These are phyloP conservation scores for Hecatera dysodea DNA, from an alignment of 2,888 invertebrate species.

Conservation along the genomic window DNA sequence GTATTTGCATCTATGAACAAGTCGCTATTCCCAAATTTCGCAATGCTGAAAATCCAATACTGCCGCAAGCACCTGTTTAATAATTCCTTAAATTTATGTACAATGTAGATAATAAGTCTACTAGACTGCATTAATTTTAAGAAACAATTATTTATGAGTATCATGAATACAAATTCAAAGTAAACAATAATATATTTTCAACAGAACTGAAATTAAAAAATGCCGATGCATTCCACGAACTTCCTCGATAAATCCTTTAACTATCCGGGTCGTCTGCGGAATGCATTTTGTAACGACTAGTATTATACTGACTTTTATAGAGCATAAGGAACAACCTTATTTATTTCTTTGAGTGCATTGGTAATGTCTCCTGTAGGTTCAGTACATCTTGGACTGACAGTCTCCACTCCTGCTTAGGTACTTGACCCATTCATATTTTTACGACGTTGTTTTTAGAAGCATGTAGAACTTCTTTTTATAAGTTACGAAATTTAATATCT, in stretches of 20 bases:
- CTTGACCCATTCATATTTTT: background rate
- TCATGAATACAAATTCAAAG: background rate
- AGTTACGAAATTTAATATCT: background rate
- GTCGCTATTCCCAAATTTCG: too few species aligned
- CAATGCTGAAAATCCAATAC: too few species aligned
- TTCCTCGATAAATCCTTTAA: slow-evolving; percentile 34
- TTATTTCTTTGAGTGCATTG: slow-evolving; percentile 19
- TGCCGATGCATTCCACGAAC: slow-evolving; percentile 34
- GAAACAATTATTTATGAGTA: too few species aligned
- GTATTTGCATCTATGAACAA: too few species aligned
- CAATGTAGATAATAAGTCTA: too few species aligned
- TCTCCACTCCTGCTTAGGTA: background rate
- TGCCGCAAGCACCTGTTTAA: too few species aligned
- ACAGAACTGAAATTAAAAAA: slow-evolving; percentile 41
- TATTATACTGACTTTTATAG: slow-evolving; percentile 1
- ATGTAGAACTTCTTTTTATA: too few species aligned
- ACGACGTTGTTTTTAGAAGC: too few species aligned
- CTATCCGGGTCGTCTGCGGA: slow-evolving; percentile 29
- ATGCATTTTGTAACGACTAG: slow-evolving; percentile 44
- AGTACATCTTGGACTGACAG: background rate
- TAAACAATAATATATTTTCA: background rate
- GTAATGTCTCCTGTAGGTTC: background rate
- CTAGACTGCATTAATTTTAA: too few species aligned
- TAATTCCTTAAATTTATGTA: too few species aligned
- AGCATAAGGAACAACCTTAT: background rate